Base-by-base conservation (phyloP, 2,113 vertebrate genomes). In the Cygnus atratus region DNA sequence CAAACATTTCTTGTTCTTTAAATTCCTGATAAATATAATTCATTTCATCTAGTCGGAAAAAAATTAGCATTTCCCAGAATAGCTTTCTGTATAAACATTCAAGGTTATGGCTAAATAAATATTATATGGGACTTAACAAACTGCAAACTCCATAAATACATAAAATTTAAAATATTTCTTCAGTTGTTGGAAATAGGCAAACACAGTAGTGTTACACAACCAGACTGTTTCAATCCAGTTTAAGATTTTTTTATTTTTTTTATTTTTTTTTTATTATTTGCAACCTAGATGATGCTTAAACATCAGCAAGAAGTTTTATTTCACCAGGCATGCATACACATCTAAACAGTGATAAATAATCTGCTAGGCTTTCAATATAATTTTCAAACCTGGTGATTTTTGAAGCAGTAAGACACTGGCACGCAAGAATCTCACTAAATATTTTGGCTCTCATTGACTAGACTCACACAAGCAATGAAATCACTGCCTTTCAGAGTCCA, bases 21-120 rank as follows among this genome's bases (percentile, higher is more conserved):
- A 94, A 94, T 96, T 96, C 92, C 86, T 95, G 67, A 87, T 84
- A 94, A 94, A 93, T 94, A 92, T 84, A 89, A 92, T 94, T 80
- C 87, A 78, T 88, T 94, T 96, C 54, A 90, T 48, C 70, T 84
- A 87, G 58, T 82, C 68, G 48, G 39, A 29, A n/a, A 71, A 80
- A 66, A 76, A 54, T 18, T 17, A 46, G 52, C 67, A 79, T 95
- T 92, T 82, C 92, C 92, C 48, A 90, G 83, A 96, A 97, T 91
- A 96, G 89, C 46, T 29, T 90, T 80, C 80, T 92, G 37, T 91
- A 48, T 96, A 97, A 97, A 95, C 81, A 93, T 62, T 26, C 33
- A 25, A 65, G 89, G 7, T 41, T 86, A 8, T 61, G 39, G 19
- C 85, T 96, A 93, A 95, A 93, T 94, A 97, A 96, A 94, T 89